Base-by-base conservation (phyloP, 2,888 invertebrate species). In the Falcaria lacertinaria region DNA sequence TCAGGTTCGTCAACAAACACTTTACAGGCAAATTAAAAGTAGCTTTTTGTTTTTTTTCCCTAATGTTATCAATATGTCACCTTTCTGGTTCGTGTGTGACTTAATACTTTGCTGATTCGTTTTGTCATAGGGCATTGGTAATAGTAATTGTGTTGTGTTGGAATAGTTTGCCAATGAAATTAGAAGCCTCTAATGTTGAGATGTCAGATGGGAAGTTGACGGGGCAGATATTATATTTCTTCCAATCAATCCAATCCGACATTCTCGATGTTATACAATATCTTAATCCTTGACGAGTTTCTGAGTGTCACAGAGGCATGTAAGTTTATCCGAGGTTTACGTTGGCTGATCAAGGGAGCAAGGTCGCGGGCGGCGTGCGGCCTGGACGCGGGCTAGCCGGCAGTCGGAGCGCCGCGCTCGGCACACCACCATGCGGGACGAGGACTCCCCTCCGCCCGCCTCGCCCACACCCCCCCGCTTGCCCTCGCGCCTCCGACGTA, bases 401-500 rank as follows among this genome's bases (percentile, higher is more conserved):
- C 79, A 77, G 80, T 79, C 74, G 69, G 64, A 62, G 61, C 66
- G 67, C 57, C 70, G 66, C 74, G 55, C 61, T 65, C 77, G 68
- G 45, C 52, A 63, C 65, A 70, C 70, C 68, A 77, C 62, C 80
- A 82, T 82, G 84, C 76, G 68, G 63, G 80, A 73, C 74, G 76
- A 70, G 55, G 78, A 74, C 75, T 64, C 70, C 77, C 57, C 52
- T 63, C 76, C 69, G 44, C 74, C 74, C 48, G 68, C 75, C 52
- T 63, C 73, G 54, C 64, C 64, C 43, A 54, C 58, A 48, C 70
- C 55, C 64, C 65, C 59, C 52, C 61, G 50, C 63, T 13, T 64
- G 53, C 75, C 82, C 52, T 86, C 88, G 60, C 87, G 87, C 54
- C 79, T 90, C 56, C 85, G 83, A 54, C 87, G 85, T 61, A 87